Conservation (phyloP, 2,113 vertebrate genomes). For the Murina feae region DNA sequence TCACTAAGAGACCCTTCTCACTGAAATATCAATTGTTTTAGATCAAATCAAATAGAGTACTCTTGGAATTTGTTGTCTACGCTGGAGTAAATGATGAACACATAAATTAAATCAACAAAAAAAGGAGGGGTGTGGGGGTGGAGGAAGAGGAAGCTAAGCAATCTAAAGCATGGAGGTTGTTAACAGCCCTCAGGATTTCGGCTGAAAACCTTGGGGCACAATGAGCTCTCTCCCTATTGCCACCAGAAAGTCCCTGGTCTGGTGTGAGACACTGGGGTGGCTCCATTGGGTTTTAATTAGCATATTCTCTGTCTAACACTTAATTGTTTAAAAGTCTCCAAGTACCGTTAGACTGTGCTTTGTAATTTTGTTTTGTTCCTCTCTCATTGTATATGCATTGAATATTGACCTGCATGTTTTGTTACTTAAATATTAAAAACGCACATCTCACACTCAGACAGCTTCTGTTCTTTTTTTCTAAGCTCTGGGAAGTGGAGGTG, state of each 20-base stretch:
- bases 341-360: conserved; percentile 21
- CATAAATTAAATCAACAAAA: not conserved
- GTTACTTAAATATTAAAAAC: conserved; percentile 74
- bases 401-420: conserved; percentile 58
- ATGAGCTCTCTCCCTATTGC: not conserved
- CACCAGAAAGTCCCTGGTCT: not conserved
- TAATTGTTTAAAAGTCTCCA: not conserved
- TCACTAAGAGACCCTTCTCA: not conserved
- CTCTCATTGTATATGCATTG: conserved; percentile 51
- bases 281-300: not conserved
- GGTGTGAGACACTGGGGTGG: not conserved
- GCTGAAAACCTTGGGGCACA: not conserved
- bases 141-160: not conserved
- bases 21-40: not conserved
- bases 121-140: not conserved
- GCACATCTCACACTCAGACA: conserved; percentile 20
- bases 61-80: not conserved
- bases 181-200: not conserved
- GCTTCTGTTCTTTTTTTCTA: conserved; percentile 5
- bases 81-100: not conserved
- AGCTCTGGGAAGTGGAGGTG: not conserved
- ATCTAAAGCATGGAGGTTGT: not conserved
- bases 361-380: conserved; percentile 21
- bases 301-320: not conserved
- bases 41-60: not conserved